Conservation (phyloP, 2,888 invertebrate genomes). For the Ectemnius lituratus region DNA sequence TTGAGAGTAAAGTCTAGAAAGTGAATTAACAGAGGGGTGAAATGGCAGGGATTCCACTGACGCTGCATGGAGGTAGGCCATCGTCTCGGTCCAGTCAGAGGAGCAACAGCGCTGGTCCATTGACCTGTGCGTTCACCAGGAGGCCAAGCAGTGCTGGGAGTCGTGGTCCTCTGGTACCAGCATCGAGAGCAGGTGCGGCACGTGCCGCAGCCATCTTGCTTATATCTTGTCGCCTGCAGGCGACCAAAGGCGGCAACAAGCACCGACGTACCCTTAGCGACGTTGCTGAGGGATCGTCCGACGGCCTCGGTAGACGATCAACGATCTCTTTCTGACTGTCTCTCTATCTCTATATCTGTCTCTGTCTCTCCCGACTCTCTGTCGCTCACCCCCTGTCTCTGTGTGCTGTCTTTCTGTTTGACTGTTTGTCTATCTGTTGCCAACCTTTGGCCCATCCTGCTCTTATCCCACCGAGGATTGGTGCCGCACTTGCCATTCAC, state of each 20-base stretch:
- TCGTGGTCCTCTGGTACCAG: conserved; percentile 86
- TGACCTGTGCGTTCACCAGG: conserved; percentile 79
- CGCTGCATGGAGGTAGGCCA: conserved; percentile 81
- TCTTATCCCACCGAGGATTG: not conserved
- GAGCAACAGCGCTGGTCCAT: conserved; percentile 78
- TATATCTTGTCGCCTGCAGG: conserved; percentile 90
- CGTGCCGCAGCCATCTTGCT: conserved; percentile 96
- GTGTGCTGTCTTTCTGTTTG: conserved; percentile 30
- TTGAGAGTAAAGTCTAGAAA: not conserved
- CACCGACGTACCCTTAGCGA: conserved; percentile 77
- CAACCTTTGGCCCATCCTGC: conserved; percentile 5
- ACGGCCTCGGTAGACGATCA: conserved; percentile 77
- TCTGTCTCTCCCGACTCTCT: conserved; percentile 16
- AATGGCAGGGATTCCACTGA: conserved; percentile 80
- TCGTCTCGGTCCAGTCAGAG: conserved; percentile 81
- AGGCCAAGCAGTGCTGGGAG: conserved; percentile 81
- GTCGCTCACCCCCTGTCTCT: conserved; percentile 19
- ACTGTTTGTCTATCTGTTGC: conserved; percentile 30
- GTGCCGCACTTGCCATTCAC: too few relatives aligned
- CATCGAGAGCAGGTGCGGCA: conserved; percentile 95
- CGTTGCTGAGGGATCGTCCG: conserved; percentile 77
- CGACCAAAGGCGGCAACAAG: conserved; percentile 72
- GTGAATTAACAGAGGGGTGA: not conserved
- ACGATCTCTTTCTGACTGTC: conserved; percentile 60
- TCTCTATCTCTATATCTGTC: conserved; percentile 39